Percentiles rank a stretch among this genome's conserved stretches.
Conservation (phyloP, 2,888 invertebrate genomes). For the Chaitophorus viminalis region DNA sequence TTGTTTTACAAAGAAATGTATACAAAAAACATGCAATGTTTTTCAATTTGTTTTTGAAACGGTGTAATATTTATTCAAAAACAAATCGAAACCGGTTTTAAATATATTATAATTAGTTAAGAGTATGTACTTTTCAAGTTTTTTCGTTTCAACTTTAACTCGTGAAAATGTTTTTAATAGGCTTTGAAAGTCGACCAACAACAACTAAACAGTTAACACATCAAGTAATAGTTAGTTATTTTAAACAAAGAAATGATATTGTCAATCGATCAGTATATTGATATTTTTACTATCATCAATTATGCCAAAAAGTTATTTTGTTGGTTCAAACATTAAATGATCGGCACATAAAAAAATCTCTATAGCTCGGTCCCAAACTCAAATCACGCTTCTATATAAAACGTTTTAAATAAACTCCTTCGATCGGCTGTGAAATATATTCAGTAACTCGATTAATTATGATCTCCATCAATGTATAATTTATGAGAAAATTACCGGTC, state of each 20-base stretch:
- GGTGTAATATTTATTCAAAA: background rate
- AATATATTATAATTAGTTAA: background rate
- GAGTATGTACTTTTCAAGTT: background rate
- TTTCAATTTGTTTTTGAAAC: background rate
- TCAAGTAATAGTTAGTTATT: too few relatives aligned
- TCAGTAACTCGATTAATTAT: background rate
- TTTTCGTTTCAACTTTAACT: background rate
- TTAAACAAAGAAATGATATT: too few relatives aligned
- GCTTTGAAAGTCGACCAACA: too few relatives aligned
- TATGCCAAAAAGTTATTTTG: too few relatives aligned
- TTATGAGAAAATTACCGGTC: background rate
- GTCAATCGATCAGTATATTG: too few relatives aligned
- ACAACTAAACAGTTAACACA: too few relatives aligned
- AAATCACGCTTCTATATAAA: background rate
- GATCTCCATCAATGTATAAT: background rate
- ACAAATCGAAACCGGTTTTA: conserved; percentile 18
- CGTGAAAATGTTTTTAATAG: too few relatives aligned
- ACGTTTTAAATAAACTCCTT: background rate
- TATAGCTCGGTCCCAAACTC: background rate
- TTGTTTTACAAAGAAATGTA: background rate
- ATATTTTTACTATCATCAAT: too few relatives aligned
- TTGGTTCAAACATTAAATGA: too few relatives aligned
- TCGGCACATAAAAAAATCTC: background rate
- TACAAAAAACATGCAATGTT: background rate
- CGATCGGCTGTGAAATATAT: background rate